Evolutionary conservation across 2,888 invertebrate genomes (phyloP).

Genomic region (Glyphotaelius pellucidus): DNA sequence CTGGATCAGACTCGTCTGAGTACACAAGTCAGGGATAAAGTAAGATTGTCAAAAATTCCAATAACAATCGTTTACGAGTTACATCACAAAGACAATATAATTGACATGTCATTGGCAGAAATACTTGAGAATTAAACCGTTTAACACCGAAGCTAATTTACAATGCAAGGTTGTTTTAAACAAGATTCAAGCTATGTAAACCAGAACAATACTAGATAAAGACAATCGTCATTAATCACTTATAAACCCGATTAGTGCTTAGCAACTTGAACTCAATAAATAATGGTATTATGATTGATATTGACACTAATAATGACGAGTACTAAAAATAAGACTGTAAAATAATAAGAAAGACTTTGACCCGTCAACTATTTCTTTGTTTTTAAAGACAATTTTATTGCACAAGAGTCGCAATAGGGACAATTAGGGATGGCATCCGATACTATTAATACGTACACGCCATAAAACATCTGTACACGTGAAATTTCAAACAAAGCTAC

Average conservation of each 20-base stretch:
- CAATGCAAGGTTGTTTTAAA: background rate
- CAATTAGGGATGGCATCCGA: too few relatives aligned
- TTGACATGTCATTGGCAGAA: background rate
- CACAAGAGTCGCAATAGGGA: too few relatives aligned
- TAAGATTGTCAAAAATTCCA: background rate
- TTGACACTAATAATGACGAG: background rate
- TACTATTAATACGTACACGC: too few relatives aligned
- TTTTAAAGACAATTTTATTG: too few relatives aligned
- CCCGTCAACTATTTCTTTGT: too few relatives aligned
- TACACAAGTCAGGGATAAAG: background rate
- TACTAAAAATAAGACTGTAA: too few relatives aligned
- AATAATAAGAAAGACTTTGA: too few relatives aligned
- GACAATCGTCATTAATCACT: background rate
- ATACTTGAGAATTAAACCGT: background rate
- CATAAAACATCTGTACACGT: too few relatives aligned
- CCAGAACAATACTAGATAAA: background rate
- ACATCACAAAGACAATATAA: background rate
- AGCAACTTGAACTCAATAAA: background rate
- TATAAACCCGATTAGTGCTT: background rate
- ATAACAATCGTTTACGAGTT: background rate
- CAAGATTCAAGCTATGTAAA: background rate
- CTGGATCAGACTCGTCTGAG: background rate
- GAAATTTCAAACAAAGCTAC: too few relatives aligned
- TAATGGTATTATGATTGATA: background rate
- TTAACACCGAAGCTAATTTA: background rate